Base-by-base conservation (phyloP, 2,888 invertebrate genomes). In the Calliopum simillimum region DNA sequence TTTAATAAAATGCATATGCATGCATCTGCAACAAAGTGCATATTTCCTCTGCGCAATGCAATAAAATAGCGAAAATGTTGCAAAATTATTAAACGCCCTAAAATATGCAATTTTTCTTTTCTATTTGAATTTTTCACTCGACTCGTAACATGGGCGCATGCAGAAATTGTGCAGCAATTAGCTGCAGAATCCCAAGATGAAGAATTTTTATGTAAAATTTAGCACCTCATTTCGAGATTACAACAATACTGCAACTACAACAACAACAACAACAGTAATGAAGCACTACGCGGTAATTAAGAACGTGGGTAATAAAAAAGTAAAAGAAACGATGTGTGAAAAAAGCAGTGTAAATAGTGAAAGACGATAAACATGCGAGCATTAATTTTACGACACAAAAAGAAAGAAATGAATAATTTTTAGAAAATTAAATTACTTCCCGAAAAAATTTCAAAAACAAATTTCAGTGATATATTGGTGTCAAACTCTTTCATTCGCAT, bases 251-350 rank as follows among this genome's bases (percentile, higher is more conserved):
- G 19, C 53, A 65, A 65, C 14, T 55, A 23, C 53, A 65, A 43
- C 13, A 13, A 33, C 65, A 43, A 53, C 23, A 33, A 41, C 33
- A 53, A 53, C 43, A 63, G 33, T 49, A 49, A 61, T 33, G n/a
- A n/a, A 25, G 5, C 8, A 33, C 33, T 33, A n/a, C n/a, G 49
- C 13, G n/a, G 41, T 58, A 67, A 67, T 67, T 67, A 58, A 23
- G 67, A 67, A 49, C 67, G 67, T 67, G 67, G 49, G 67, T 58
- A 67, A 64, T 16, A 49, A 47, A n/a, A 21, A 51, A 49, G 49
- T 25, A 49, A 47, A 51, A 25, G 44, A 33, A 61, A 14, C 21
- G n/a, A 61, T 13, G 6, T 44, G 12, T 8, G 44, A 46, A n/a
- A 21, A 43, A 44, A 21, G n/a, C 19, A 61, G 16, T 16, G 41